Evolutionary conservation across 2,113 vertebrate genomes (phyloP), one percentile per base, ranked within the genome.

Genomic region (Burhinus oedicnemus): DNA sequence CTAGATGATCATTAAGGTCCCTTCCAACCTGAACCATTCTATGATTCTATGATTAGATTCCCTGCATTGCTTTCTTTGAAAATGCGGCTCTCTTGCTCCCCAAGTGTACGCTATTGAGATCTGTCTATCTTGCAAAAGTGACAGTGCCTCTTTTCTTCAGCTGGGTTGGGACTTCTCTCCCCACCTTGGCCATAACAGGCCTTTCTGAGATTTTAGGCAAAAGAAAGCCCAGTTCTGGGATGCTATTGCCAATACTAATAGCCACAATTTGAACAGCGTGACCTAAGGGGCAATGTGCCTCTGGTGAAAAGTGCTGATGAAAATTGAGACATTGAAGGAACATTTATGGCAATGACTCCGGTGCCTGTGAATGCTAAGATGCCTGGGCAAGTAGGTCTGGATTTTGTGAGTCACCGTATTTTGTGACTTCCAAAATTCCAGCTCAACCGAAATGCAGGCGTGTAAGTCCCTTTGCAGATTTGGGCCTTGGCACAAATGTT

Each of bases 391-490:
- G 15, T 34, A 12, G 36, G 14, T 65, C 5, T 58, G 34, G 9
- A 4, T 55, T 60, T 15, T 51, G 22, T 55, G 29, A 55, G 29
- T 54, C 1, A 1, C 51, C 3, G 0, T 49, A 29, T 86, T 95
- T 83, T 58, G 18, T 12, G 32, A 47, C 60, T 91, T 85, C 45
- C 14, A 34, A 76, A 90, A 80, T 77, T 90, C 26, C n/a, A 75
- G 7, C 18, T 52, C 62, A 72, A 6, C 27, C 71, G 61, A 87
- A 71, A 71, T n/a, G 17, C 36, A 30, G 57, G 22, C 22, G 11
- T 0, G 0, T 30, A 60, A 84, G 3, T 42, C 8, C 11, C 49
- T 90, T 76, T 76, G 66, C 23, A 80, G 54, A 45, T 83, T 4
- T 54, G 21, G 58, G 54, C 22, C 36, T 71, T 30, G 44, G 9